These are phyloP conservation scores for Cydia amplana DNA, from an alignment of 1,140 invertebrate species.

Conservation along the genomic window DNA sequence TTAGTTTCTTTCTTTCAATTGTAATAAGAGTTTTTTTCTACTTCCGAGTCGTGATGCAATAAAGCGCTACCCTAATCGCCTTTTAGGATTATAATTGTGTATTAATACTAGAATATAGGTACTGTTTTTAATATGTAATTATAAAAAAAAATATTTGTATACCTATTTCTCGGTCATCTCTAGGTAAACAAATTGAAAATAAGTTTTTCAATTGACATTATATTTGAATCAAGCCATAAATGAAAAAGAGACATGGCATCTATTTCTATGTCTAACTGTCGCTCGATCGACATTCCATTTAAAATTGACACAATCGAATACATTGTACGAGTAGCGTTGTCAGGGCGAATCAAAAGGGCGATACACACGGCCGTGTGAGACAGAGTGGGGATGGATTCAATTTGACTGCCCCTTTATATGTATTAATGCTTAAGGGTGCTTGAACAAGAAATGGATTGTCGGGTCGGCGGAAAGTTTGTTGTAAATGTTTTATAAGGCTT, in stretches of 20 bases:
- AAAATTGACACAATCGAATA: slow-evolving; percentile 23
- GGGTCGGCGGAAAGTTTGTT: background rate
- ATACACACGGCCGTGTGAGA: background rate
- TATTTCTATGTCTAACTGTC: background rate
- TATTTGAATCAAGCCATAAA: background rate
- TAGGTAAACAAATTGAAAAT: no score
- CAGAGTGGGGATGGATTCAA: slow-evolving; percentile 9
- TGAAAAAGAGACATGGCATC: background rate
- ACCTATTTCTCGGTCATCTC: no score
- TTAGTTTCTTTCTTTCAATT: slow-evolving; percentile 48
- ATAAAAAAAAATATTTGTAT: no score
- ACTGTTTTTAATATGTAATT: background rate
- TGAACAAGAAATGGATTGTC: background rate
- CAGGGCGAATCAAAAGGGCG: background rate
- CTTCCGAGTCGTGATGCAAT: slow-evolving; percentile 24
- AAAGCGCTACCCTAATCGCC: slow-evolving; percentile 1
- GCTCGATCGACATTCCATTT: background rate
- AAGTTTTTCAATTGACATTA: no score
- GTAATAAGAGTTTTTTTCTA: slow-evolving; percentile 32
- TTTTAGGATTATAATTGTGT: background rate
- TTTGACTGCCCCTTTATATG: background rate
- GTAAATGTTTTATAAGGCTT: background rate
- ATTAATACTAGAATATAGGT: background rate
- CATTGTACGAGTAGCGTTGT: background rate
- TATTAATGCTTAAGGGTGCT: background rate